phyloP scores from a whole-genome alignment of 30 jellyfish, hydroid and myxozoan species.

The Chrysaora quinquecirrha region DNA sequence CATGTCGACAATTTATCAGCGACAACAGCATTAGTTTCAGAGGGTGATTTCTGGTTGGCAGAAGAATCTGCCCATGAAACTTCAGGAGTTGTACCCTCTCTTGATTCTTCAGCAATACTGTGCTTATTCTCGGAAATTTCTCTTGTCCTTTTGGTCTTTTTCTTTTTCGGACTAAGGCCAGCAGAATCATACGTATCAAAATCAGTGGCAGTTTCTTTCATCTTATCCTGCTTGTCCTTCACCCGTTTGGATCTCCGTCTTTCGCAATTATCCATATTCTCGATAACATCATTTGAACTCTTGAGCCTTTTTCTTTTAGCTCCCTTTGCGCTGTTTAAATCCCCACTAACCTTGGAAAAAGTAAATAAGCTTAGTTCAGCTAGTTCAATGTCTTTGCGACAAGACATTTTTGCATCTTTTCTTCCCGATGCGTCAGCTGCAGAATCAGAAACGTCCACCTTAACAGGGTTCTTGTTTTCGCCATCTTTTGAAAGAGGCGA shows the following conservation, averaged over 20 bases:
- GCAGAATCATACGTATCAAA: background rate
- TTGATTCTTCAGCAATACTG: background rate
- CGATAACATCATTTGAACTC: background rate
- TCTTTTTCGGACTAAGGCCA: conserved; percentile 20
- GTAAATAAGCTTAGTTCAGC: too few relatives aligned
- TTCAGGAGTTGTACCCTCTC: background rate
- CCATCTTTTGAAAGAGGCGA: too few relatives aligned
- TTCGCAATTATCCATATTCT: conserved; percentile 2
- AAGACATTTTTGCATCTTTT: too few relatives aligned
- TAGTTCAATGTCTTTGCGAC: too few relatives aligned
- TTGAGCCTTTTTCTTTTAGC: background rate
- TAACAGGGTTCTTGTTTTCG: too few relatives aligned
- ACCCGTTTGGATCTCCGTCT: conserved; percentile 66
- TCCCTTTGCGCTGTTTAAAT: too few relatives aligned
- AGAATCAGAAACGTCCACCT: too few relatives aligned
- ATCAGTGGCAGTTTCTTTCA: background rate
- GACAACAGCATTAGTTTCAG: too few relatives aligned
- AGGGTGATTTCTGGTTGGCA: background rate
- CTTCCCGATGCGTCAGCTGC: too few relatives aligned
- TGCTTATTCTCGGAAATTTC: background rate
- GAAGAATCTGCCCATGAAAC: background rate
- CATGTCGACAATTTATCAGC: background rate
- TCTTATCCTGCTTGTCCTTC: conserved; percentile 11
- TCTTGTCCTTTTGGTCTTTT: conserved; percentile 22
- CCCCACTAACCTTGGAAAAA: too few relatives aligned